These are phyloP conservation scores for Drosophila subobscura DNA, from an alignment of 1,140 invertebrate genomes.

Conservation along the genomic window DNA sequence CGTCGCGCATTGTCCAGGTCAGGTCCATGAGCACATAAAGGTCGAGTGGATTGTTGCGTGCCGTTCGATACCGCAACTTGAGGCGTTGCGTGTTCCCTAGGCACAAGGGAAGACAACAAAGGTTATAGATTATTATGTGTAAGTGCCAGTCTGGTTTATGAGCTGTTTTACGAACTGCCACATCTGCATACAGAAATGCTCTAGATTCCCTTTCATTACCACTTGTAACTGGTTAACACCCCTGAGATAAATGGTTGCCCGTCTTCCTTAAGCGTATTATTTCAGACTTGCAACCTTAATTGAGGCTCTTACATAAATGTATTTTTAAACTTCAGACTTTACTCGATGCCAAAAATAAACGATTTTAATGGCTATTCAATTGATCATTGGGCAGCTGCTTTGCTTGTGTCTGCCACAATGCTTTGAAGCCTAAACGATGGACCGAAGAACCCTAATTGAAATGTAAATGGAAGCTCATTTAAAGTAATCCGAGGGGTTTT, in stretches of 20 bases:
- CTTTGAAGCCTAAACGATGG: too few relatives aligned
- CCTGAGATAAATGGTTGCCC: slow-evolving; percentile 51
- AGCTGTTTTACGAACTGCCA: slow-evolving; percentile 54
- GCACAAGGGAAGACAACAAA: slow-evolving; percentile 3
- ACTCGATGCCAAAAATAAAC: background rate
- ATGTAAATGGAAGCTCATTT: background rate
- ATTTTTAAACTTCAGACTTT: too few relatives aligned
- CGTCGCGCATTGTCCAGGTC: slow-evolving; percentile 94
- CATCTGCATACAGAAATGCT: slow-evolving; percentile 39
- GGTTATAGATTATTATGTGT: slow-evolving; percentile 39
- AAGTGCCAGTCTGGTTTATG: slow-evolving; percentile 56
- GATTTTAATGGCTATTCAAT: slow-evolving; percentile 17
- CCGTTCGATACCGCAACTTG: slow-evolving; percentile 85
- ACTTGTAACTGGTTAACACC: slow-evolving; percentile 42
- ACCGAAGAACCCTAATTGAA: slow-evolving; percentile 17
- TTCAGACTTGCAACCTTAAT: slow-evolving; percentile 33
- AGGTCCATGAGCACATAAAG: slow-evolving; percentile 96
- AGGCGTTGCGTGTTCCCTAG: slow-evolving; percentile 85
- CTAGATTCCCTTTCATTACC: slow-evolving; percentile 45
- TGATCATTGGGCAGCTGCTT: slow-evolving; percentile 8
- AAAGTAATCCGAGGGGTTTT: too few relatives aligned
- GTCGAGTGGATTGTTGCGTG: slow-evolving; percentile 95
- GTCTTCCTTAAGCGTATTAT: slow-evolving; percentile 43
- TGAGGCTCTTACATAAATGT: slow-evolving; percentile 2
- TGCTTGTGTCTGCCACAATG: too few relatives aligned